Base-by-base conservation (phyloP, 2,797 vertebrate species). In the Dromococcyx pavoninus region DNA sequence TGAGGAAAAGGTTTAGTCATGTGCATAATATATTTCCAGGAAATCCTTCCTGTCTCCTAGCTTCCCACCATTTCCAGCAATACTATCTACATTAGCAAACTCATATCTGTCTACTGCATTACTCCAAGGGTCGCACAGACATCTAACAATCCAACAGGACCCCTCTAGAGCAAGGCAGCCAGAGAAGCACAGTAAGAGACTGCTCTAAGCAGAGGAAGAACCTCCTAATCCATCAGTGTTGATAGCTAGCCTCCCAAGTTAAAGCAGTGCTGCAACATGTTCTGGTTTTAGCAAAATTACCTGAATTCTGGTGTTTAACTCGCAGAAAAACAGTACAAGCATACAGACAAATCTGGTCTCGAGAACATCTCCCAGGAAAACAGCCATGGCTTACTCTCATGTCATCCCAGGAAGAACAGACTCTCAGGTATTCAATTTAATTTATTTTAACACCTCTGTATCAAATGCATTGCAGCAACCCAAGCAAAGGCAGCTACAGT, bases 301-400 rank as follows among this genome's bases (percentile, higher is more conserved):
- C 28, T 4, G 15, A 88, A 53, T 44, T 88, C 27, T 48, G 67
- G 28, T n/a, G 50, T 53, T 83, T 86, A 69, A 91, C 66, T 72
- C 92, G 84, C 90, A 93, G n/a, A 41, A 84, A 94, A 69, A 24
- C n/a, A 18, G 50, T 54, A 84, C 86, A 78, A 65, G 51, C 73
- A 66, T 13, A 37, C 33, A 46, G 54, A 35, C 65, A 86, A 81
- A 75, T 50, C 37, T 83, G 22, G 11, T 83, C 39, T 33, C 41
- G 65, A 25, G 37, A 46, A 28, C 6, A 4, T 37, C 51, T 86
- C 80, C 66, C 62, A 37, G 9, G 43, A 92, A 58, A 90, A 43
- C 58, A 86, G 46, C 46, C 77, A 91, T 10, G 51, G 80, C 51
- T 78, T 77, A 79, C 74, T 93, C 70, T 32, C 54, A 48, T 28